Conservation (phyloP, 1,140 invertebrate genomes). For the Nixonia krombeini region DNA sequence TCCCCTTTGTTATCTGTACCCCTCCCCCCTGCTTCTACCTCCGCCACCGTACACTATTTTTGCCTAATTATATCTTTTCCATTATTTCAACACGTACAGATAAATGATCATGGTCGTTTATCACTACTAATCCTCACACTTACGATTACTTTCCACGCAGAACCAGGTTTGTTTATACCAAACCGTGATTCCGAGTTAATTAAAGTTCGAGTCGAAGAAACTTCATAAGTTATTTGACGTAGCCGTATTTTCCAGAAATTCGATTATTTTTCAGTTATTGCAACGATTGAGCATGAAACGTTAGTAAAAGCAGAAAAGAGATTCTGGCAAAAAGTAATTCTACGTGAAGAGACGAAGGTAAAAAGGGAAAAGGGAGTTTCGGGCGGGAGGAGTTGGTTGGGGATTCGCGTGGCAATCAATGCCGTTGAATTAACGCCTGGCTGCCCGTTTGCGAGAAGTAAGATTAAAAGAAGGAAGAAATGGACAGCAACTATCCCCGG, state of each 20-base stretch:
- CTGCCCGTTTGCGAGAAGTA: slow-evolving; percentile 70
- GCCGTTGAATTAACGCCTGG: slow-evolving; percentile 72
- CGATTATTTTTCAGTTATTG: slow-evolving; percentile 39
- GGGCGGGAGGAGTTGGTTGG: slow-evolving; percentile 32
- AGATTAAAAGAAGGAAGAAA: slow-evolving; percentile 72
- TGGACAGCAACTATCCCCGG: slow-evolving; percentile 61
- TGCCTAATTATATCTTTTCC: slow-evolving; percentile 19
- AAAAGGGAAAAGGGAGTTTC: slow-evolving; percentile 15
- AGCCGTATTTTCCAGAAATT: slow-evolving; percentile 18
- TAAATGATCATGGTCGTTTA: too few species aligned
- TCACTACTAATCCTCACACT: too few species aligned
- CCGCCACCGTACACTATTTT: slow-evolving; percentile 30
- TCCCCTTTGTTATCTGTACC: slow-evolving; percentile 26
- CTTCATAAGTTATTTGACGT: neutral
- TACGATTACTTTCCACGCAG: too few species aligned
- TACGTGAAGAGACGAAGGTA: slow-evolving; percentile 22
- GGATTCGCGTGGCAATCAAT: slow-evolving; percentile 70
- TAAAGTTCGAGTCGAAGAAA: neutral
- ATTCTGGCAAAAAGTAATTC: slow-evolving; percentile 34
- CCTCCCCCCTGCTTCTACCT: too few species aligned
- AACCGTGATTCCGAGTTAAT: neutral
- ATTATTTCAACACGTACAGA: too few species aligned
- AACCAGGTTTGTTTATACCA: neutral
- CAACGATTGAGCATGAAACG: slow-evolving; percentile 31
- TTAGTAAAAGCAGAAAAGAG: slow-evolving; percentile 17